Conservation (phyloP, 2,113 vertebrate genomes). For the Tachysurus vachellii region DNA sequence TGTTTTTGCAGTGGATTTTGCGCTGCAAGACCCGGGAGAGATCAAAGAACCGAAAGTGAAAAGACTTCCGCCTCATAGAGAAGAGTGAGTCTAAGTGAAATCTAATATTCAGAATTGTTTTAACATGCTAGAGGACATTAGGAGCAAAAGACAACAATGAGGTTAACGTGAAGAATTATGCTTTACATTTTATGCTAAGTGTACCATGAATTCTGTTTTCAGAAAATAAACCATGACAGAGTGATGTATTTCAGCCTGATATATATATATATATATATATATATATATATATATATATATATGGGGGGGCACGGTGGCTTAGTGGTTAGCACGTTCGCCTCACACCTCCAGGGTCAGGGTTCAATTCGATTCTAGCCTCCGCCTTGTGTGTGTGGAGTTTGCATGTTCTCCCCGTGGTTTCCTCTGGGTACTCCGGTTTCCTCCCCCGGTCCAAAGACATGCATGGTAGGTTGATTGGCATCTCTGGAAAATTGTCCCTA, state of each 20-base stretch:
- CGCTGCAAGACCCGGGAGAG: slow-evolving; percentile 74
- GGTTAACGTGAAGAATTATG: neutral
- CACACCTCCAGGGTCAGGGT: too few relatives aligned
- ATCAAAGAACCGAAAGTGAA: slow-evolving; percentile 65
- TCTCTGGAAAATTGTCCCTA: too few relatives aligned
- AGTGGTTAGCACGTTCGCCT: too few relatives aligned
- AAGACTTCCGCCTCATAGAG: slow-evolving; percentile 71
- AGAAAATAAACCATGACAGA: neutral
- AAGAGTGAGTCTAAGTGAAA: slow-evolving; percentile 75
- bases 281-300: too few relatives aligned
- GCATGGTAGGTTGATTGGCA: too few relatives aligned
- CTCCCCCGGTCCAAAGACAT: too few relatives aligned
- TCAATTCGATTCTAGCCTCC: too few relatives aligned
- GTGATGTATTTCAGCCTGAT: neutral
- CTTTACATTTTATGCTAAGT: neutral
- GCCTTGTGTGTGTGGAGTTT: too few relatives aligned
- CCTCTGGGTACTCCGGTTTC: too few relatives aligned
- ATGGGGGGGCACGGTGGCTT: too few relatives aligned
- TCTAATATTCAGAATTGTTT: neutral
- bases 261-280: too few relatives aligned
- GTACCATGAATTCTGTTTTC: neutral
- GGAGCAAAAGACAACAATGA: neutral
- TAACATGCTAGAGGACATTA: neutral
- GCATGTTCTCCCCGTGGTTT: too few relatives aligned
- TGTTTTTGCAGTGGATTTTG: slow-evolving; percentile 81